phyloP scores from a whole-genome alignment of 2,113 vertebrate species.

The Egretta garzetta region DNA sequence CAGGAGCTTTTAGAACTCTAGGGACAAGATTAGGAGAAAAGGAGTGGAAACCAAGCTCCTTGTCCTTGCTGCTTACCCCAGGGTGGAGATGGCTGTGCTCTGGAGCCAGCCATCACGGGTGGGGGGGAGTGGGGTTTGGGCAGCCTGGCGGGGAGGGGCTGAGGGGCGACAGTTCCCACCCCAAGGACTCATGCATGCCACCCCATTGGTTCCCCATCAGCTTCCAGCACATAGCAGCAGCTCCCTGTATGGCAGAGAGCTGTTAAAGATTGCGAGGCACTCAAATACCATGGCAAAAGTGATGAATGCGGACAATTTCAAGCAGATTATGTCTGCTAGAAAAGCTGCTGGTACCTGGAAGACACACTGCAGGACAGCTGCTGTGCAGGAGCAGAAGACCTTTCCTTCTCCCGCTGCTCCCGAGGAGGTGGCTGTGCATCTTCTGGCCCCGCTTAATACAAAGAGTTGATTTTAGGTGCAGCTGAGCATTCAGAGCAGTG shows the following conservation, averaged over 20 bases:
- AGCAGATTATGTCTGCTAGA: background rate
- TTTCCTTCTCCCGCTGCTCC: background rate
- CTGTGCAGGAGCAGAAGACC: background rate
- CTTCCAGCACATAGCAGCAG: background rate
- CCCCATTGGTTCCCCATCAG: background rate
- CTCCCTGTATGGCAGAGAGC: background rate
- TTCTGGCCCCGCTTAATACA: background rate
- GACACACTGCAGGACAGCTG: background rate
- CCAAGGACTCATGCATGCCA: fast-evolving
- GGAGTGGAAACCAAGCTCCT: background rate
- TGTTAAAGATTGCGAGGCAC: background rate
- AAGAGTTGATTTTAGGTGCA: background rate
- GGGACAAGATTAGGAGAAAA: background rate
- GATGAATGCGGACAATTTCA: background rate
- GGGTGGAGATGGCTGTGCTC: background rate
- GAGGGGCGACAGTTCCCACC: background rate
- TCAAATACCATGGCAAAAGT: background rate
- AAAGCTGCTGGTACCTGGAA: background rate
- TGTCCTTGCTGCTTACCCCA: background rate
- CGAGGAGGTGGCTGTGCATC: fast-evolving
- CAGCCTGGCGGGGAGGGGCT: background rate
- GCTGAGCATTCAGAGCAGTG: background rate
- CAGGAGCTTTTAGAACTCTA: background rate
- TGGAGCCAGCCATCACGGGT: fast-evolving
- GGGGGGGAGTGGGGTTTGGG: background rate